These are phyloP conservation scores for Macrophya annulata DNA, from an alignment of 2,888 invertebrate species.

Conservation along the genomic window DNA sequence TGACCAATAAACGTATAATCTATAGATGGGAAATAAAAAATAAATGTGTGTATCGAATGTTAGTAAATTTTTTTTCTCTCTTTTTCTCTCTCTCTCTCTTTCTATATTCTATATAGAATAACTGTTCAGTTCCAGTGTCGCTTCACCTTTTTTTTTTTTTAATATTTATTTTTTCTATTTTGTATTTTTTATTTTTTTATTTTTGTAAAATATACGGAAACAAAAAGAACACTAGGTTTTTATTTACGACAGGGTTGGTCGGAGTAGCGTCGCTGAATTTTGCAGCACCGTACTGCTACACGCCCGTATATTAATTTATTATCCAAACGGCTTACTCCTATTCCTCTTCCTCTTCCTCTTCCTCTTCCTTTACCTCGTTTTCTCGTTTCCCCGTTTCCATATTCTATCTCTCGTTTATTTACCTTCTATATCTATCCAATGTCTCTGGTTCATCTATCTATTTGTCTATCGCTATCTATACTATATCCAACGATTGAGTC, in stretches of 20 bases:
- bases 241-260: constrained; percentile 47
- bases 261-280: constrained; percentile 42
- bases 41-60: not conserved
- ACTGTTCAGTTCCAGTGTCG: constrained; percentile 36
- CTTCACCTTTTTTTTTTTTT: not conserved
- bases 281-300: constrained; percentile 35
- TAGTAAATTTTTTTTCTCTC: not conserved
- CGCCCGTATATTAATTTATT: constrained; percentile 54
- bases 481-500: not conserved
- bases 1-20: not conserved
- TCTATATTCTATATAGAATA: not conserved
- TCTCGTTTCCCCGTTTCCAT: not conserved
- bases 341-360: not conserved
- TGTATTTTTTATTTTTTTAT: not conserved
- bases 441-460: not conserved
- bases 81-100: not conserved
- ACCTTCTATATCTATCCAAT: not conserved
- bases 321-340: constrained; percentile 47
- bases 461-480: not conserved
- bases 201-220: constrained; percentile 24
- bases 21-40: not conserved
- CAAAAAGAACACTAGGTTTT: constrained; percentile 37
- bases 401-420: not conserved
- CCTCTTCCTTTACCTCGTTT: not conserved
- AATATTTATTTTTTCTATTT: too few relatives aligned